Evolutionary conservation across 2,888 invertebrate genomes (phyloP).

Genomic region (Mellilla xanthometata): DNA sequence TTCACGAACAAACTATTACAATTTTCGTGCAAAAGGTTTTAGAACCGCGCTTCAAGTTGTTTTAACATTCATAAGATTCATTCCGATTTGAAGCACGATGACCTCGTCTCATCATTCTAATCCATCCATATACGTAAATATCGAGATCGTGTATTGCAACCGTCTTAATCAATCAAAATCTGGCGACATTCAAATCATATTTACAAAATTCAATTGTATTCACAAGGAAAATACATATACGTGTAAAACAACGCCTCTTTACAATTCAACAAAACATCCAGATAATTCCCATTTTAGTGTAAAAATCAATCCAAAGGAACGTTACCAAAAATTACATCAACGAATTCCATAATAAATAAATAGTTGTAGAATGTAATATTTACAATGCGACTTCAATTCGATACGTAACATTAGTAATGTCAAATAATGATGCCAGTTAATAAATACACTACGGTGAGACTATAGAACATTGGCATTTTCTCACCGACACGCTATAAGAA

Average conservation of each 20-base stretch:
- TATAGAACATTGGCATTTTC: conserved; percentile 17
- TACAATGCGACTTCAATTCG: conserved; percentile 35
- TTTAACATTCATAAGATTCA: not conserved
- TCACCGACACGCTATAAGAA: conserved; percentile 14
- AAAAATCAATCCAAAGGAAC: conserved; percentile 15
- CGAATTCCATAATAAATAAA: conserved; percentile 33
- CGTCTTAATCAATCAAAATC: conserved; percentile 1
- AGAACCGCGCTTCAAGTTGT: conserved; percentile 5
- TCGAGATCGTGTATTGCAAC: conserved; percentile 21
- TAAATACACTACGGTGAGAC: not conserved
- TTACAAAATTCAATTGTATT: conserved; percentile 36
- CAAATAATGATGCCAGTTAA: conserved; percentile 15
- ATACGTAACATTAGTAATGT: conserved; percentile 23
- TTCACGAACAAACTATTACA: not conserved
- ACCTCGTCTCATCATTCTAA: not conserved
- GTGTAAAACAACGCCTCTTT: conserved; percentile 23
- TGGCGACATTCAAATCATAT: conserved; percentile 19
- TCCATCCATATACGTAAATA: conserved; percentile 18
- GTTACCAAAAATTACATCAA: conserved; percentile 15
- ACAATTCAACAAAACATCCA: conserved; percentile 22
- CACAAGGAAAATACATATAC: conserved; percentile 47
- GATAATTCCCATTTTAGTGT: conserved; percentile 10
- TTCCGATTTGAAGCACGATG: not conserved
- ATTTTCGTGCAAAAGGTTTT: conserved; percentile 38
- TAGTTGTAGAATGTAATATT: conserved; percentile 37